Percentiles rank a stretch among this genome's conserved stretches.
phyloP scores from a whole-genome alignment of 2,888 invertebrate genomes.

The Drosophila kanekoi region DNA sequence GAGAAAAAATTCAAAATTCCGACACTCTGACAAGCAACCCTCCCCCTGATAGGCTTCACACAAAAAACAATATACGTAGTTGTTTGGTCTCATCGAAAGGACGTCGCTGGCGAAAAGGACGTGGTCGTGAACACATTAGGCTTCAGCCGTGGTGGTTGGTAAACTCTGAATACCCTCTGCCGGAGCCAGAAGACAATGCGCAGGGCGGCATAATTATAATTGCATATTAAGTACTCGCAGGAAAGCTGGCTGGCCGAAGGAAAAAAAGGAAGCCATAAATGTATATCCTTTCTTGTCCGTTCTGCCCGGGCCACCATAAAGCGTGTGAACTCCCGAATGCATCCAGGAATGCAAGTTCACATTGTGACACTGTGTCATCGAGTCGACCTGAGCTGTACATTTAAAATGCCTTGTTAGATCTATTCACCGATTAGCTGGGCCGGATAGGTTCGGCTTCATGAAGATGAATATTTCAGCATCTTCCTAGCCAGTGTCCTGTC shows the following conservation, averaged over 20 bases:
- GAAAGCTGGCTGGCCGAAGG: slow-evolving; percentile 17
- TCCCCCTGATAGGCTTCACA: slow-evolving; percentile 23
- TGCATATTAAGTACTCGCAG: slow-evolving; percentile 71
- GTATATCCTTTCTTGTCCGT: slow-evolving; percentile 63
- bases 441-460: too few species aligned
- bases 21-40: slow-evolving; percentile 56
- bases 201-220: slow-evolving; percentile 80
- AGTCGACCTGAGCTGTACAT: neutral
- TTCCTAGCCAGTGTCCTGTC: too few species aligned
- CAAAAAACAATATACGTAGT: slow-evolving; percentile 1
- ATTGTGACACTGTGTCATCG: neutral
- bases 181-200: slow-evolving; percentile 47
- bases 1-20: slow-evolving; percentile 71
- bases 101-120: slow-evolving; percentile 20
- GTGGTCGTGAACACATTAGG: slow-evolving; percentile 12
- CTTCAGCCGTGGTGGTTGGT: slow-evolving; percentile 65
- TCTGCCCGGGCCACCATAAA: slow-evolving; percentile 31
- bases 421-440: too few species aligned
- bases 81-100: slow-evolving; percentile 32
- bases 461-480: too few species aligned
- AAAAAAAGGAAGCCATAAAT: slow-evolving; percentile 67
- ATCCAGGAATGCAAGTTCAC: slow-evolving; percentile 30
- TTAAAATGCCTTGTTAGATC: neutral
- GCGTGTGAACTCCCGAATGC: slow-evolving; percentile 70
- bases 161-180: slow-evolving; percentile 29